Conservation (phyloP, 2,113 vertebrate genomes). For the Etia nguti region DNA sequence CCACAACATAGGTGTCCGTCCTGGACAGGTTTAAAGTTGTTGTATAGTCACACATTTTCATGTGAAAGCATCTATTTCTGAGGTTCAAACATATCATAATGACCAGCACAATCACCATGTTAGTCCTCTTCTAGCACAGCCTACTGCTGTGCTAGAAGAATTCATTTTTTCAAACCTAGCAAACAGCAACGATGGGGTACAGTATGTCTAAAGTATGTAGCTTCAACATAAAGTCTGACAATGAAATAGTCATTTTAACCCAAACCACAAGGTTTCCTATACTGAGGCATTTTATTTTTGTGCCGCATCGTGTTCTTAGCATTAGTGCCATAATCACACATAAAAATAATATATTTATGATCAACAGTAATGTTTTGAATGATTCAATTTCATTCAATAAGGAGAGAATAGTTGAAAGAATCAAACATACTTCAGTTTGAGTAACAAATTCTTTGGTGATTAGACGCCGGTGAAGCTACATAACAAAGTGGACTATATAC, state of each 20-base stretch:
- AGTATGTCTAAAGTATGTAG: background rate
- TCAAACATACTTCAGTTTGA: background rate
- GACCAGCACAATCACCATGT: background rate
- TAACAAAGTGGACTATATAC: rapidly evolving
- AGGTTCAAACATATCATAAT: background rate
- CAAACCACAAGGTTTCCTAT: background rate
- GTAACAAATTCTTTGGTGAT: background rate
- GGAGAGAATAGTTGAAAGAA: background rate
- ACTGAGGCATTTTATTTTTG: background rate
- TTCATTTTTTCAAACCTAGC: background rate
- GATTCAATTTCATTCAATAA: background rate
- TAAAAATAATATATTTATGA: background rate
- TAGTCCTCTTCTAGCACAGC: no score
- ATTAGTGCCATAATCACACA: background rate
- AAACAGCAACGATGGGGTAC: background rate
- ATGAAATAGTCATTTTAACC: background rate
- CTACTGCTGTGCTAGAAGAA: background rate
- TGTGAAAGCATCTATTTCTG: background rate
- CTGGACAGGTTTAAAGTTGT: background rate
- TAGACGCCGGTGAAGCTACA: background rate
- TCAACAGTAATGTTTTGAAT: background rate
- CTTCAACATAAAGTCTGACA: background rate
- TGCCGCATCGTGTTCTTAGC: background rate
- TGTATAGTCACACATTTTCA: background rate
- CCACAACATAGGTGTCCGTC: background rate